Base-by-base conservation (phyloP, 2,797 vertebrate species). In the Clarias platycephalus region DNA sequence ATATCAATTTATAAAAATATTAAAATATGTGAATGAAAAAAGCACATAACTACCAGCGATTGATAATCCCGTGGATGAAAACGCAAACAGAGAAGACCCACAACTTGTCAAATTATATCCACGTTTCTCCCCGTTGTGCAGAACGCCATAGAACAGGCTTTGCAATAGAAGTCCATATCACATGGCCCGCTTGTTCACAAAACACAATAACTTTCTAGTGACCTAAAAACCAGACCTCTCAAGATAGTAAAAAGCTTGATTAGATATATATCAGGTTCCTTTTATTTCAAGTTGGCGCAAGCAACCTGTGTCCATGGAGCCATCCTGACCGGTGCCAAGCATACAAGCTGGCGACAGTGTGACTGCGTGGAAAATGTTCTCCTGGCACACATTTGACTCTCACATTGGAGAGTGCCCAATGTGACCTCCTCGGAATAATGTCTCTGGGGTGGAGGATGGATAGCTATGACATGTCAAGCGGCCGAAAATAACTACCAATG, bases 281-380 rank as follows among this genome's bases (percentile, higher is more conserved):
- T 80, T 53, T 64, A 80, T 49, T 66, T 80, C 9, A 53, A 22
- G 26, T 67, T 66, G 62, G 78, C 18, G 4, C 16, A 66, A 66
- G 26, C 62, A 80, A 89, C 84, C 81, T 89, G 89, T 86, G 89
- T 12, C 75, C 75, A 80, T 67, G 63, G 79, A 87, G 87, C 40
- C 62, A 15, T 66, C 40, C 63, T 67, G 78, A 28, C 44, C 22
- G 20, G n/a, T 80, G 78, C 78, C 78, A 80, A 80, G 78, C 66
- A 80, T 80, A 80, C 78, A 64, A 80, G 78, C 78, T 67, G 78
- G 78, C 31, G 78, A 66, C 78, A 53, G 78, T 80, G 78, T 80
- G 78, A 53, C 78, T 80, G 78, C 12, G 62, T 80, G 63, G 62
- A 66, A 67, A 80, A 80, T 66, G 62, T 80, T 80, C 66, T 66